A percentile compares a stretch with the other conserved stretches of the same genome.
Conservation (phyloP, 2,888 invertebrate species). For the Oscheius sp. region DNA sequence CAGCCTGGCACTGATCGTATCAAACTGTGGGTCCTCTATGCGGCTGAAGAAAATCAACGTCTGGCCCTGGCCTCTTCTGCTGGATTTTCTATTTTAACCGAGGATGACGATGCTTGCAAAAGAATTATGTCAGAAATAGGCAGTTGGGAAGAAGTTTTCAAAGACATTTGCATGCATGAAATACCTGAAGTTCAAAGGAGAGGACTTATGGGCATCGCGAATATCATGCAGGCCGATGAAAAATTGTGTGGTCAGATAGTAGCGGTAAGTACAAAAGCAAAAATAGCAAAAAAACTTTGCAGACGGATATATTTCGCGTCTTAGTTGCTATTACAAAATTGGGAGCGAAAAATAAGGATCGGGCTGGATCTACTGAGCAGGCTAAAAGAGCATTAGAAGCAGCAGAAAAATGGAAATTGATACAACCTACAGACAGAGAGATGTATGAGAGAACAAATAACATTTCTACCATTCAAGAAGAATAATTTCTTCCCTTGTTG, state of each 20-base stretch:
- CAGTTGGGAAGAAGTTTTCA: conserved; percentile 67
- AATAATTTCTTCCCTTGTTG: conserved; percentile 15
- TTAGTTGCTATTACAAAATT: conserved; percentile 69
- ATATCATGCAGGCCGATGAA: conserved; percentile 63
- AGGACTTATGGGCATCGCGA: conserved; percentile 65
- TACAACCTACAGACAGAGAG: conserved; percentile 67
- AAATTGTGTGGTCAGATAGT: conserved; percentile 65
- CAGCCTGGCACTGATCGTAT: conserved; percentile 67
- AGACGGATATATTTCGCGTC: conserved; percentile 67
- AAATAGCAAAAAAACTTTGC: conserved; percentile 22
- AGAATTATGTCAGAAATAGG: conserved; percentile 62
- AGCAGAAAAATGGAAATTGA: conserved; percentile 61
- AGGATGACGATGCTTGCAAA: conserved; percentile 57
- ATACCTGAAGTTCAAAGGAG: conserved; percentile 67
- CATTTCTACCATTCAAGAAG: conserved; percentile 51
- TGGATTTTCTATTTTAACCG: conserved; percentile 50
- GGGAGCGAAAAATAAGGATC: conserved; percentile 49
- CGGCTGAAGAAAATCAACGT: conserved; percentile 68
- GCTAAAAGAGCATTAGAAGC: conserved; percentile 63
- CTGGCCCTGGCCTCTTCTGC: conserved; percentile 53
- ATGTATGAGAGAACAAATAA: conserved; percentile 59
- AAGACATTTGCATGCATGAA: conserved; percentile 67
- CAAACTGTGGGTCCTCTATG: conserved; percentile 69
- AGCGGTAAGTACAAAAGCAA: conserved; percentile 47
- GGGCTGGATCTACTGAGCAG: conserved; percentile 57